Percentiles rank a stretch among this genome's conserved stretches.
Conservation (phyloP, 2,888 invertebrate species). For the Cabera pusaria region DNA sequence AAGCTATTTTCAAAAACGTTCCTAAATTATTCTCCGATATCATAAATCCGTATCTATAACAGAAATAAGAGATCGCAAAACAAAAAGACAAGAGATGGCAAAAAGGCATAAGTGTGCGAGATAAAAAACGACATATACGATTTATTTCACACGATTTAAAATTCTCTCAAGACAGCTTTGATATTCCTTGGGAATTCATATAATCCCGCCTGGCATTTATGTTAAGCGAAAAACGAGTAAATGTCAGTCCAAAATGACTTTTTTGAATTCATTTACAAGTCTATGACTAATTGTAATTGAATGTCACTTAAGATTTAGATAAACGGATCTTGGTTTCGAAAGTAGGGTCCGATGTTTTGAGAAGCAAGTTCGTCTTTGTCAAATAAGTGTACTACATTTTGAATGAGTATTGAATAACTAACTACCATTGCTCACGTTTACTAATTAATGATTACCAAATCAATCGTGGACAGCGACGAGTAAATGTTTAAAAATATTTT, state of each 20-base stretch:
- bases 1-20: conserved; percentile 14
- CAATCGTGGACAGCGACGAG: no score
- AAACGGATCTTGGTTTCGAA: conserved; percentile 40
- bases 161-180: conserved; percentile 40
- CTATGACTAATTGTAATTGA: conserved; percentile 63
- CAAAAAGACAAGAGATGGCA: conserved; percentile 19
- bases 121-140: conserved; percentile 40
- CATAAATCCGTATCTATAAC: conserved; percentile 22
- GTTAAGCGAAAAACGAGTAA: conserved; percentile 57
- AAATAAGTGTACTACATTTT: no score
- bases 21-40: conserved; percentile 17
- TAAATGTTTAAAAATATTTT: no score
- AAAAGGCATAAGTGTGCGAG: conserved; percentile 22
- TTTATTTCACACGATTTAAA: conserved; percentile 50
- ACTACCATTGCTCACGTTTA: no score
- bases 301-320: conserved; percentile 66
- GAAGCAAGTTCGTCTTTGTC: conserved; percentile 4
- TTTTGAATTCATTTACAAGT: conserved; percentile 38
- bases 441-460: no score
- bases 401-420: no score
- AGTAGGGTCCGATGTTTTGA: conserved; percentile 23
- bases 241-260: conserved; percentile 44
- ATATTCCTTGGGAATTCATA: conserved; percentile 43
- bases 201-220: conserved; percentile 70
- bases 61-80: conserved; percentile 19